These are phyloP conservation scores for Protomyctophum bolini DNA, from an alignment of 2,113 vertebrate genomes.

Conservation along the genomic window DNA sequence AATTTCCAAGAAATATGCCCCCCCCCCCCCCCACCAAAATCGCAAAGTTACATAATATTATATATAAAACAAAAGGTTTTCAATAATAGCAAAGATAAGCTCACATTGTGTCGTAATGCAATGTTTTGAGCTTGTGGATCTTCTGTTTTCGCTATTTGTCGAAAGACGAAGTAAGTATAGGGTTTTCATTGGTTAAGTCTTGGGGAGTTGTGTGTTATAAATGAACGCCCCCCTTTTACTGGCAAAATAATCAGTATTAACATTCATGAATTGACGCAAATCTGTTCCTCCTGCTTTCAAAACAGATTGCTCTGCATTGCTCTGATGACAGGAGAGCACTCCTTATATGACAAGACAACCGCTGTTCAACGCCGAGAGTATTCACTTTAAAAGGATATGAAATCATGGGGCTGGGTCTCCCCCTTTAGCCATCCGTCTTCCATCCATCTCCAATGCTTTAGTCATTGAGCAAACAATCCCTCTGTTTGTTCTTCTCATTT, in stretches of 20 bases:
- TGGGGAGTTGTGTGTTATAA: neutral
- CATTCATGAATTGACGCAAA: conserved; percentile 29
- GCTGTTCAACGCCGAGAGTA: conserved; percentile 50
- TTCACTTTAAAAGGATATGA: conserved; percentile 70
- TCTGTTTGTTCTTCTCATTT: conserved; percentile 69
- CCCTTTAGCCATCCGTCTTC: conserved; percentile 57
- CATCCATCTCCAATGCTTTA: conserved; percentile 71
- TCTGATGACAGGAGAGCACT: conserved; percentile 40
- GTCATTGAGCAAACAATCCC: conserved; percentile 76
- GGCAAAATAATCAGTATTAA: conserved; percentile 13
- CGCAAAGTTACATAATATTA: too few species aligned
- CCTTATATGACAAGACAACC: conserved; percentile 49
- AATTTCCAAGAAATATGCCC: too few species aligned
- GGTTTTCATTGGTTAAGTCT: neutral
- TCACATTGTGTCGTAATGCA: too few species aligned
- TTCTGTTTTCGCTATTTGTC: too few species aligned
- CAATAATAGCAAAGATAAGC: too few species aligned
- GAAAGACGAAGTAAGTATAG: too few species aligned
- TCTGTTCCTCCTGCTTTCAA: conserved; percentile 10
- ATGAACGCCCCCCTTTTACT: neutral
- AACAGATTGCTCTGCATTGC: conserved; percentile 32
- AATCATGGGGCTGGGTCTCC: conserved; percentile 75
- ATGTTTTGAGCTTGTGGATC: too few species aligned
- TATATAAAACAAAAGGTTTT: neutral
- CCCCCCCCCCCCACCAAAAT: too few species aligned